Conservation (phyloP, 2,888 invertebrate genomes). For the Apamea sordens region DNA sequence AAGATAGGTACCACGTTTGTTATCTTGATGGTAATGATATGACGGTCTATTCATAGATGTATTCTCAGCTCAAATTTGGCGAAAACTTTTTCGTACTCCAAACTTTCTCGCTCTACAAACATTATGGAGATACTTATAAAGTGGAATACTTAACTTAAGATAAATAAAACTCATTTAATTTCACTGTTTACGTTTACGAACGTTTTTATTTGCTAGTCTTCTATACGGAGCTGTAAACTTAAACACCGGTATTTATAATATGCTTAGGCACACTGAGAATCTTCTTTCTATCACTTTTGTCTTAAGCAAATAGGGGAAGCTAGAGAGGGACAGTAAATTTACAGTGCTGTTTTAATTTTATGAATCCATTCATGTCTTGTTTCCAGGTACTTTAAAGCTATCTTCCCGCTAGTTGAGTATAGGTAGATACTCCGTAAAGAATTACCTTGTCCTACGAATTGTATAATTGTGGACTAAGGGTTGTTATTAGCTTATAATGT, state of each 20-base stretch:
- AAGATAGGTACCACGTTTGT: too few species aligned
- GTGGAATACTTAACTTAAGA: conserved; percentile 65
- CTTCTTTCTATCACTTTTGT: conserved; percentile 40
- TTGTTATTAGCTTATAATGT: background rate
- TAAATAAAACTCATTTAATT: conserved; percentile 76
- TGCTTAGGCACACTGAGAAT: conserved; percentile 60
- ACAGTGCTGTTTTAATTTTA: conserved; percentile 56
- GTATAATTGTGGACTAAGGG: background rate
- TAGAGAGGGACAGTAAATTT: conserved; percentile 40
- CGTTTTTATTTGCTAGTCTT: conserved; percentile 77
- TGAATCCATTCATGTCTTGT: conserved; percentile 49
- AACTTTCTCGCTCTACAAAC: conserved; percentile 29
- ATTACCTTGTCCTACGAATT: conserved; percentile 12
- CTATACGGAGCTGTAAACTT: conserved; percentile 76
- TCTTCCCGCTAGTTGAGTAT: conserved; percentile 8
- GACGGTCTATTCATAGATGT: background rate
- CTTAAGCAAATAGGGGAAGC: conserved; percentile 2
- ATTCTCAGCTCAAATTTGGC: conserved; percentile 4
- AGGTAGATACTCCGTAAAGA: background rate
- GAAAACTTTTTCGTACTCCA: conserved; percentile 13
- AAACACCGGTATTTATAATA: conserved; percentile 76
- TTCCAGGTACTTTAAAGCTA: conserved; percentile 35
- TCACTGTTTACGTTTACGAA: conserved; percentile 81
- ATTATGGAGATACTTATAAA: conserved; percentile 40
- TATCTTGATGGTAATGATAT: background rate